A percentile compares a stretch with the other conserved stretches of the same genome.
Conservation (phyloP, 1,140 invertebrate genomes). For the Drosophila arawakana region DNA sequence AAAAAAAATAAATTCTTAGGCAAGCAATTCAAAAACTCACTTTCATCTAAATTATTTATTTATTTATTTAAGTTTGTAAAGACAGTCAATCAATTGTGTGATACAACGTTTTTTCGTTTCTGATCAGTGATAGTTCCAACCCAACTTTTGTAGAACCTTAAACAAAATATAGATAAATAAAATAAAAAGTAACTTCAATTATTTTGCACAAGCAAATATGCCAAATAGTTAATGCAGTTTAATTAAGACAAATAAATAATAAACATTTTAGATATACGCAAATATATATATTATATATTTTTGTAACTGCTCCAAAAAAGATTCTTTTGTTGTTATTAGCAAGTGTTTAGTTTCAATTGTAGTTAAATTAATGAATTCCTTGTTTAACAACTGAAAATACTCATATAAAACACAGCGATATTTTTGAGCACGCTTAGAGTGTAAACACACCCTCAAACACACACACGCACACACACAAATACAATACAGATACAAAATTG, state of each 20-base stretch:
- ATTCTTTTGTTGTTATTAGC: constrained; percentile 34
- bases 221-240: constrained; percentile 55
- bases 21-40: constrained; percentile 14
- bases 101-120: constrained; percentile 64
- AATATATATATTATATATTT: constrained; percentile 33
- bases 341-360: constrained; percentile 36
- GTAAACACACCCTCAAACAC: constrained; percentile 26
- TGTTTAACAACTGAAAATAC: constrained; percentile 38
- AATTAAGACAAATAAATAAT: constrained; percentile 44
- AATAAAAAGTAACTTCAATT: constrained; percentile 15
- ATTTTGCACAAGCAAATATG: constrained; percentile 40
- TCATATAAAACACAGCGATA: constrained; percentile 25
- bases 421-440: constrained; percentile 22
- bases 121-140: constrained; percentile 65
- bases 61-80: constrained; percentile 34
- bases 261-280: constrained; percentile 21
- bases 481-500: constrained; percentile 33
- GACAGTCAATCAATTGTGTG: constrained; percentile 57
- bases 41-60: constrained; percentile 59
- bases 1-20: neutral
- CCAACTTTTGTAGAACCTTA: constrained; percentile 28
- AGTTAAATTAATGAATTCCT: constrained; percentile 45
- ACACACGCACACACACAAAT: constrained; percentile 29
- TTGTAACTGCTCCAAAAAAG: constrained; percentile 29
- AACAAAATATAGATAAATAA: constrained; percentile 6